Evolutionary conservation across 23 tunicate genomes (phyloP).

Genomic region (Styela clava): DNA sequence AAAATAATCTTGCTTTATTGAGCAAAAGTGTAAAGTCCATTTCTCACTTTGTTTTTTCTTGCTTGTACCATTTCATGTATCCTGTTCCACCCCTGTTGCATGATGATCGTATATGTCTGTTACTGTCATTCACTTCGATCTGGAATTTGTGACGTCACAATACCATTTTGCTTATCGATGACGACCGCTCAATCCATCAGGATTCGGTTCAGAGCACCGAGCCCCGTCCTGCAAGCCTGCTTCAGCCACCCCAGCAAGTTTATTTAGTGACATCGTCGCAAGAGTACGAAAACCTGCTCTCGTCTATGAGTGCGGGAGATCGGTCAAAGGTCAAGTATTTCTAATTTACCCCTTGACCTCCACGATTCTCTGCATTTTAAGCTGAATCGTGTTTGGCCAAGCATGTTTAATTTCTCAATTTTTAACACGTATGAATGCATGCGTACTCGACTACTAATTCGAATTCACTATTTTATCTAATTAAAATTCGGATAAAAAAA

Average conservation of each 20-base stretch:
- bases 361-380: background rate
- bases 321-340: slow-evolving; percentile 1
- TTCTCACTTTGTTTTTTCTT: background rate
- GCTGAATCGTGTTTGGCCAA: background rate
- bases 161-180: background rate
- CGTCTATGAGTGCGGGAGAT: background rate
- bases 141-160: slow-evolving; percentile 20
- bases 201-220: background rate
- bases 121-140: background rate
- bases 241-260: slow-evolving; percentile 6
- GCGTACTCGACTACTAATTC: too few relatives aligned
- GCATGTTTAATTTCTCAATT: background rate
- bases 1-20: too few relatives aligned
- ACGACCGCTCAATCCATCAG: background rate
- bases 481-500: too few relatives aligned
- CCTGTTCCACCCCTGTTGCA: background rate
- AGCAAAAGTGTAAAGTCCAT: too few relatives aligned
- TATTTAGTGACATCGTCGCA: slow-evolving; percentile 5
- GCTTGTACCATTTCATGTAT: background rate
- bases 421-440: background rate
- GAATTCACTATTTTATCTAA: too few relatives aligned
- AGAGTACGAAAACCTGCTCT: slow-evolving; percentile 10
- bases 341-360: background rate
- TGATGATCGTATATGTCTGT: background rate
- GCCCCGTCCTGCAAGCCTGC: slow-evolving; percentile 3